Base-by-base conservation (phyloP, 64 coral and sea anemone genomes). In the Porites lutea region DNA sequence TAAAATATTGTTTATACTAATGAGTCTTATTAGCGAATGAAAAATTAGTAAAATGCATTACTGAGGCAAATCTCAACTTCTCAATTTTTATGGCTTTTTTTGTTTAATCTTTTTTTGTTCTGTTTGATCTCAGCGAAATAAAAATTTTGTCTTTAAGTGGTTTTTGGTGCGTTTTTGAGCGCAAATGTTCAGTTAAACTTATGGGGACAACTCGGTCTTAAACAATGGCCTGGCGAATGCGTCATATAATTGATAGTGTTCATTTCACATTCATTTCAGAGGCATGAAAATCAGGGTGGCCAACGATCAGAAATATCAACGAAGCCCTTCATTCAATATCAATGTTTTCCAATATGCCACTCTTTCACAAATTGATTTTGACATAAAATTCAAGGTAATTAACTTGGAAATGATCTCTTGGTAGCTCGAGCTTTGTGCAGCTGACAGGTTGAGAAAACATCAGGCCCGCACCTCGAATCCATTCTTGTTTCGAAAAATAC, bases 371-470 rank as follows among this genome's bases (percentile, higher is more conserved):
- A 84, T 69, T 63, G 63, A 84, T 68, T 84, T 84, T 48, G 81
- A 84, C 81, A 22, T 84, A 69, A 84, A 84, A 84, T 84, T 84
- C 81, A 84, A 84, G 46, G 63, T 84, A 84, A 84, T 84, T 84
- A 84, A 69, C 81, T 84, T 68, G 13, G 44, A 52, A 52, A 52
- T 43, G 81, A 84, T 84, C 64, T 9, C 59, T 83, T 52, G 45
- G 81, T 84, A 50, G 62, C 13, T 4, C 16, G 2, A 69, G 51
- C 47, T 84, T 84, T 84, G 63, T 52, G 4, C 81, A 84, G 81
- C 81, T 84, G 81, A 13, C 81, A 84, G 81, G 27, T 84, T 84
- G 14, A 65, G 16, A 84, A 67, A 84, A 84, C 81, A 84, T n/a
- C 13, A 14, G 48, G 52, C 81, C 81, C 61, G 79, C 59, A 44